Percentiles rank a stretch among this genome's conserved stretches.
Evolutionary conservation across 92 coral and sea anemone species (phyloP).

Genomic region (Heliopora coerulea): DNA sequence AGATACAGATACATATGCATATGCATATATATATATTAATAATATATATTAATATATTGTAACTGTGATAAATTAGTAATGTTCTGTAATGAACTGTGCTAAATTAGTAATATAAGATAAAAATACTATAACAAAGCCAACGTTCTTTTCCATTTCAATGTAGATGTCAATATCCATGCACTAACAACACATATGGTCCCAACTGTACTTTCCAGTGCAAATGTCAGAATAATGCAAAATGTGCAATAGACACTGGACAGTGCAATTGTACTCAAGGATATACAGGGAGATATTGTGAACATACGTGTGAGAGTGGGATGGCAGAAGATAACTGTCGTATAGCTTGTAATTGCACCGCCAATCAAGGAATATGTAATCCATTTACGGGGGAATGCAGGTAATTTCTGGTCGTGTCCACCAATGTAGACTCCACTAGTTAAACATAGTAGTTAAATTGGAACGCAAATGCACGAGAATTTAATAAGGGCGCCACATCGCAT

Average conservation of each 20-base stretch:
- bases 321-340: conserved; percentile 64
- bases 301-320: conserved; percentile 58
- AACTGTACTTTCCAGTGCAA: conserved; percentile 53
- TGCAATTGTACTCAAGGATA: conserved; percentile 80
- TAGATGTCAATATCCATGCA: conserved; percentile 44
- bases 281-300: conserved; percentile 58
- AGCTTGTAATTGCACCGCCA: conserved; percentile 68
- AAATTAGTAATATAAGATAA: too few relatives aligned
- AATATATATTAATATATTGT: too few relatives aligned
- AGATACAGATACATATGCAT: too few relatives aligned
- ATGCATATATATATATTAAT: too few relatives aligned
- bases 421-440: too few relatives aligned
- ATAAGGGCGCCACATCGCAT: too few relatives aligned
- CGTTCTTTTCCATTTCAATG: background rate
- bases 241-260: conserved; percentile 68
- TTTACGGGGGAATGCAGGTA: conserved; percentile 88
- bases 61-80: too few relatives aligned
- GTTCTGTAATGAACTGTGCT: too few relatives aligned
- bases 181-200: conserved; percentile 60
- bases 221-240: conserved; percentile 63
- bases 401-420: too few relatives aligned
- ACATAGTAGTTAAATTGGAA: too few relatives aligned
- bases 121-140: background rate
- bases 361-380: conserved; percentile 79
- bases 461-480: too few relatives aligned